Evolutionary conservation across 2,888 invertebrate species (phyloP), one percentile per base, ranked within the genome.

Genomic region (Acanthosepion esculentum): DNA sequence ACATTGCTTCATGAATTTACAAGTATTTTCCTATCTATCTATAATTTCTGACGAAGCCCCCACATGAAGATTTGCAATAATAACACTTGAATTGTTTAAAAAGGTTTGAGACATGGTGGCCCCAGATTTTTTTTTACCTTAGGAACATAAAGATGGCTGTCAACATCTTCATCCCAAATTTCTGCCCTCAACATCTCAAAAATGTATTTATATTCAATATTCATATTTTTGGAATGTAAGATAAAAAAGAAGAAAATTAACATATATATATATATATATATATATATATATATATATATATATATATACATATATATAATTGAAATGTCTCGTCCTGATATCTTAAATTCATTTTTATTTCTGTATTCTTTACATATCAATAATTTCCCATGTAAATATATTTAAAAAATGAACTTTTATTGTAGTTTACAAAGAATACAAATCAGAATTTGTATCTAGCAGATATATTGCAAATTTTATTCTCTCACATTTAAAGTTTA

Each of bases 21-120:
- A 78, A 78, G 78, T n/a, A 29, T n/a, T n/a, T n/a, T 78, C 78
- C 78, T 15, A 78, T n/a, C 64, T 29, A 64, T 26, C 78, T n/a
- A 78, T 78, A 78, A 78, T 78, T 78, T 78, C 78, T n/a, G 29
- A 78, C 12, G 29, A 29, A 78, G 29, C n/a, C 78, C 78, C 29
- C 12, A 78, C n/a, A n/a, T n/a, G n/a, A 78, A 78, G n/a, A 78
- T 78, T 78, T 78, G 78, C n/a, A 78, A 78, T 78, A 78, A 78
- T 78, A 78, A 78, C 78, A n/a, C 78, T 78, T 78, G 78, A 78
- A 78, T 78, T n/a, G 78, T 78, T 78, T 78, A n/a, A 78, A 78
- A 78, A 78, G 78, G 78, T 78, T n/a, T 78, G 78, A 78, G 78
- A 78, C 78, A 78, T n/a, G 29, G 78, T 78, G 78, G 78, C 78